Percentiles rank a stretch among this genome's conserved stretches.
phyloP scores from a whole-genome alignment of 2,113 vertebrate genomes.

The human region GRCh38 chr2:176478501-176479000 shows the following conservation, averaged over 20 bases:
- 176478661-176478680: too few species aligned
- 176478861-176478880: not conserved
- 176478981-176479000: constrained; percentile 13
- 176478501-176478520: constrained; percentile 44
- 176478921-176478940: constrained; percentile 42
- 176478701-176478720: constrained; percentile 23
- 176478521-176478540: constrained; percentile 25
- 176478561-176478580: constrained; percentile 19
- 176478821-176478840: constrained; percentile 14
- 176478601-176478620: too few species aligned
- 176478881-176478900: constrained; percentile 19
- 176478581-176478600: not conserved
- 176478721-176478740: not conserved
- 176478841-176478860: not conserved
- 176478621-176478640: too few species aligned
- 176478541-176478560: constrained; percentile 38
- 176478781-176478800: constrained; percentile 9
- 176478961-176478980: constrained; percentile 20
- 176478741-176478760: constrained; percentile 42
- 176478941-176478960: constrained; percentile 35
- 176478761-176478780: constrained; percentile 46
- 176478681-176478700: not conserved
- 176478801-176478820: constrained; percentile 37
- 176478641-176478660: too few species aligned
- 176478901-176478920: constrained; percentile 21